Conservation (phyloP, 2,888 invertebrate species). For the Drosophila multiciliata region DNA sequence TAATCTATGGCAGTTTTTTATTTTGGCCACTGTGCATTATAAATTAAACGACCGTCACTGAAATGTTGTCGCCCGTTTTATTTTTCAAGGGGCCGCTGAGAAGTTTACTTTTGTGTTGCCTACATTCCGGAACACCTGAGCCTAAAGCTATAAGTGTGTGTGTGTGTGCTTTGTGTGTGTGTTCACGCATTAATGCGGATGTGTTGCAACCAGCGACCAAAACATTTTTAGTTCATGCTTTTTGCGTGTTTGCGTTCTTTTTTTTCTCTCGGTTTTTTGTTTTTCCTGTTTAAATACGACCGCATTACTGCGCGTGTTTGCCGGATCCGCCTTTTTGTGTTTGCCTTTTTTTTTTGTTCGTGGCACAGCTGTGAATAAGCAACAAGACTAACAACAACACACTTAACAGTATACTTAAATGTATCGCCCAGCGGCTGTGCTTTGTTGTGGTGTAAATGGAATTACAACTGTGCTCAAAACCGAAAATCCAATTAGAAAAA, state of each 20-base stretch:
- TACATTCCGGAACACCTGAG: slow-evolving; percentile 43
- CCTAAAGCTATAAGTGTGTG: slow-evolving; percentile 8
- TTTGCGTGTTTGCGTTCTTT: slow-evolving; percentile 60
- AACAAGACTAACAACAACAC: slow-evolving; percentile 39
- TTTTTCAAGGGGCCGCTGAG: slow-evolving; percentile 13
- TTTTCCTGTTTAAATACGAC: slow-evolving; percentile 38
- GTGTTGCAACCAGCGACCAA: slow-evolving; percentile 58
- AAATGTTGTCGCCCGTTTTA: slow-evolving; percentile 48
- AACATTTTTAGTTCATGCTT: slow-evolving; percentile 62
- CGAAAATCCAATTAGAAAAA: slow-evolving; percentile 77
- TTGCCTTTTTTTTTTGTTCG: slow-evolving; percentile 26
- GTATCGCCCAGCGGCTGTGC: slow-evolving; percentile 40
- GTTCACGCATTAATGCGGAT: slow-evolving; percentile 1
- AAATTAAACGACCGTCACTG: slow-evolving; percentile 45
- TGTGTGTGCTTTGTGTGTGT: background rate
- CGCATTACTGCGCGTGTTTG: slow-evolving; percentile 67
- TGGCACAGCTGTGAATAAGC: slow-evolving; percentile 50
- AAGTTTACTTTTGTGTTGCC: slow-evolving; percentile 52
- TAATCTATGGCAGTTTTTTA: slow-evolving; percentile 32
- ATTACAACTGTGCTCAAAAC: slow-evolving; percentile 79
- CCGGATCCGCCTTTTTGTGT: slow-evolving; percentile 71
- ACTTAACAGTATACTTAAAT: slow-evolving; percentile 76
- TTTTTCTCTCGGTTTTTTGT: slow-evolving; percentile 12
- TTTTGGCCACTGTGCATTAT: slow-evolving; percentile 56
- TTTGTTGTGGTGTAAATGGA: slow-evolving; percentile 71